Evolutionary conservation across 92 coral and sea anemone genomes (phyloP), one percentile per base, ranked within the genome.

Genomic region (Parazoanthus darwini): DNA sequence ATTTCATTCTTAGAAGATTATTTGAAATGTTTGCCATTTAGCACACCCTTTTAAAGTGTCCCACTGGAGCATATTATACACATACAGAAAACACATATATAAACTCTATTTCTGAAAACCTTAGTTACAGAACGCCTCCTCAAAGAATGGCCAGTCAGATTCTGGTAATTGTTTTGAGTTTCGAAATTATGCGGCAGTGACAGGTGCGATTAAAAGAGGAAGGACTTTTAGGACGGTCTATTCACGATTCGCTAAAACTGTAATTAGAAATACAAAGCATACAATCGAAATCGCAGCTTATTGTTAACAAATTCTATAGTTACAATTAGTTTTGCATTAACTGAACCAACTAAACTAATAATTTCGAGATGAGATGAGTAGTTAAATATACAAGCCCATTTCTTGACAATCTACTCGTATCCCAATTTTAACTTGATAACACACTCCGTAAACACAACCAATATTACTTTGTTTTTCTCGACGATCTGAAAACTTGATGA

Each of bases 151-250:
- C 58, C 18, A 83, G 18, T 15, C 29, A 22, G 16, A 70, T 37
- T 18, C 33, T 20, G 14, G 6, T 70, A 44, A 42, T 70, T 25
- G 10, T 14, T 18, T 39, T 16, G 43, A 15, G 25, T 43, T 39
- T 10, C 11, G 38, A 67, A 68, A 83, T 83, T 71, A 83, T 83
- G 42, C 42, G 22, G 67, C 74, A 18, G 3, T 68, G 77, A 83
- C 39, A 67, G 73, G 65, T 66, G 29, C 26, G 2, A 16, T 65
- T 20, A 63, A 81, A 38, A 81, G 54, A 56, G 48, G 29, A 67
- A 56, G 65, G 26, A 42, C 8, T 51, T 48, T 48, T 48, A 7
- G 51, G 51, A 48, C 51, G 51, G 8, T 59, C 44, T 83, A 7
- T 43, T 48, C 39, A 68, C 11, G 43, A 4, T 10, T 66, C 68